These are phyloP conservation scores for Planococcus citri DNA, from an alignment of 1,140 invertebrate species.

Conservation along the genomic window DNA sequence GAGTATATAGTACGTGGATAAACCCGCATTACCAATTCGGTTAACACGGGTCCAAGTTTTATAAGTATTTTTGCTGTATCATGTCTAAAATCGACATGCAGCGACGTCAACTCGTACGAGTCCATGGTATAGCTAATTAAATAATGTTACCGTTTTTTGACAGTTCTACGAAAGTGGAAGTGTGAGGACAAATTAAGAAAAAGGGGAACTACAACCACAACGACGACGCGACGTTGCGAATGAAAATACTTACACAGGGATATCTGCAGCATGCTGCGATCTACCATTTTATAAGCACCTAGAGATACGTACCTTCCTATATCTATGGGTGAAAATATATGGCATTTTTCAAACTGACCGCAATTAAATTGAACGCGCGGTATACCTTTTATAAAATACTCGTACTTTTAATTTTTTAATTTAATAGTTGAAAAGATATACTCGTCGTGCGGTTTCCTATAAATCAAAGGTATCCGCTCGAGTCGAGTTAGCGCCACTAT, in stretches of 20 bases:
- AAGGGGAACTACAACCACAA: too few species aligned
- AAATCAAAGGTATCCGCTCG: not conserved
- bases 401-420: constrained; percentile 9
- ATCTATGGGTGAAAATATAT: not conserved
- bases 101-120: not conserved
- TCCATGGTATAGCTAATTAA: too few species aligned
- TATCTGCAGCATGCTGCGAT: too few species aligned
- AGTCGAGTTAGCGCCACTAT: not conserved
- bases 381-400: not conserved
- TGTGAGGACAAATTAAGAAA: not conserved
- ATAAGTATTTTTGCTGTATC: not conserved
- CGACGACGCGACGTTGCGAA: too few species aligned
- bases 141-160: not conserved
- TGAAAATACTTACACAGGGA: too few species aligned
- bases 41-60: not conserved
- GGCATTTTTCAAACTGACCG: not conserved
- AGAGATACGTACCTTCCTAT: too few species aligned
- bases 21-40: not conserved
- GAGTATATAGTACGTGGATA: not conserved
- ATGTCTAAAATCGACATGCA: not conserved
- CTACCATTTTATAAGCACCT: not conserved
- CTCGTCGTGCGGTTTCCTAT: not conserved
- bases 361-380: not conserved
- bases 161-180: not conserved
- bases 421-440: not conserved